Base-by-base conservation (phyloP, 1,140 invertebrate genomes). In the Drosophila repletoides region DNA sequence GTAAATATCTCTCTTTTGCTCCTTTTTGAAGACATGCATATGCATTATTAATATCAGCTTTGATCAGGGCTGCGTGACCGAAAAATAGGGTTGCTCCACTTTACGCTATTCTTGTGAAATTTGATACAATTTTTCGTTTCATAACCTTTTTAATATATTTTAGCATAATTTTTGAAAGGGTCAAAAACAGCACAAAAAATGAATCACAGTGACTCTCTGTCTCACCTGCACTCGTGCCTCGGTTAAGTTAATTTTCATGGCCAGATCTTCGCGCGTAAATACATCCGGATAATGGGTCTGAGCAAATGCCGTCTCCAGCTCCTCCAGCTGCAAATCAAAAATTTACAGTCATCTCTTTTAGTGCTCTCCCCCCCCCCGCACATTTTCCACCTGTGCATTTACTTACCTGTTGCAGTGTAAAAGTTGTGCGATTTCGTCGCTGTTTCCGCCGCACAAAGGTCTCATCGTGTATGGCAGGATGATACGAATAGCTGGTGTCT, bases 201-300 rank as follows among this genome's bases (percentile, higher is more conserved):
- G n/a, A 38, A 12, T 3, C n/a, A 24, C 22, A 34, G 28, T 56
- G 5, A 40, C 28, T 26, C 26, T 31, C 14, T 1, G 41, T 34
- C 92, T 92, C 91, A 98, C 98, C 95, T 99, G 98, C 29, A 99
- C 98, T 91, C 98, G 93, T 2, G 98, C 98, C 92, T 99, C 98
- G 0, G 98, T 99, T 55, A 99, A 93, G 91, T 98, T 98, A 87
- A 99, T 99, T 92, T 98, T 98, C 94, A 98, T 97, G n/a, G 98
- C 98, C 40, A 99, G 92, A 91, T 99, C 98, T 91, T 99, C 98
- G 75, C 98, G 92, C 1, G 97, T 99, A 92, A 99, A 99, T 46
- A 99, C 97, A 91, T 99, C 98, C 4, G 98, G 98, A 90, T 99
- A 99, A 91, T 99, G 98, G 15, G 98, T 99, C 91, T 98, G 96